Percentiles rank a stretch among this genome's conserved stretches.
Evolutionary conservation across 2,888 invertebrate species (phyloP).

Genomic region (Pherbina coryleti): DNA sequence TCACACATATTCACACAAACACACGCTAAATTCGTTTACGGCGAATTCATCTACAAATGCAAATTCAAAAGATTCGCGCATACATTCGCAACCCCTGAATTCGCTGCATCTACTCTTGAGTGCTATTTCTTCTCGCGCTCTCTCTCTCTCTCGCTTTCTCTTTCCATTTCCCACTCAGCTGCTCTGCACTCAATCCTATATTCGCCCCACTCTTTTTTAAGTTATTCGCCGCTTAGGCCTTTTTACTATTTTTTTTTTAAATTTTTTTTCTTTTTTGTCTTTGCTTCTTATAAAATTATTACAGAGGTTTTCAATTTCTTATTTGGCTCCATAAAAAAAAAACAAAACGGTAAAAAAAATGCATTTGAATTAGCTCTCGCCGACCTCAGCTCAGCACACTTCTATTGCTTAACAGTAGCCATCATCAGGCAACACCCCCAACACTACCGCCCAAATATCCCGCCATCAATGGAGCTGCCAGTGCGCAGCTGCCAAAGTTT

Average conservation of each 20-base stretch:
- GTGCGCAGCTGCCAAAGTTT: slow-evolving; percentile 14
- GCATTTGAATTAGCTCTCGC: not conserved
- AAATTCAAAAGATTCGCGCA: slow-evolving; percentile 4
- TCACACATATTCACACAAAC: too few relatives aligned
- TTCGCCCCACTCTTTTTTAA: not conserved
- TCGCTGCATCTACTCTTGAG: not conserved
- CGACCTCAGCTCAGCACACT: not conserved
- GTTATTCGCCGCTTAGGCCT: not conserved
- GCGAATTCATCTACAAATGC: slow-evolving; percentile 25
- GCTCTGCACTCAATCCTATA: not conserved
- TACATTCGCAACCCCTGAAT: not conserved
- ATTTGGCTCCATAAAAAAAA: not conserved
- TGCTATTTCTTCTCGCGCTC: not conserved
- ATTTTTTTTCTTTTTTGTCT: not conserved
- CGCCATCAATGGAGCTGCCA: not conserved
- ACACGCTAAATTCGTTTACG: not conserved
- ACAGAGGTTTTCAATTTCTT: not conserved
- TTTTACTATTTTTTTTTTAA: not conserved
- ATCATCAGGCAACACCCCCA: not conserved
- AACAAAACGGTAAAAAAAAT: too few relatives aligned
- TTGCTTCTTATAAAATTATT: not conserved
- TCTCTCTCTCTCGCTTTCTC: not conserved
- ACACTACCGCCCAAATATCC: not conserved
- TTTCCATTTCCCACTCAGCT: not conserved
- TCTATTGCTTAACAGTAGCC: not conserved